Evolutionary conservation across 2,113 vertebrate genomes (phyloP).

Genomic region (Stegostoma tigrinum): DNA sequence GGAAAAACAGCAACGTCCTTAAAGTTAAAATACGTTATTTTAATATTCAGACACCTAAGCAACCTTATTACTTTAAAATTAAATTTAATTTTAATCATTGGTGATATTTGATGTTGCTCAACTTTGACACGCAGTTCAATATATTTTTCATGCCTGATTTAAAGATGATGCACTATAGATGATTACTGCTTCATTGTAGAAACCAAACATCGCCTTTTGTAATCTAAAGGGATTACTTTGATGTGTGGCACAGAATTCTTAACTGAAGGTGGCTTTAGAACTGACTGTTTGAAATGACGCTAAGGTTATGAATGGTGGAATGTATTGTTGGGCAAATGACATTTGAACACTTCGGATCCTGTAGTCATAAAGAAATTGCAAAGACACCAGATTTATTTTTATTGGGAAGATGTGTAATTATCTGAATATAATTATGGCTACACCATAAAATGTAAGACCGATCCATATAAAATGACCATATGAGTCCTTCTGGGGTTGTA

Average conservation of each 20-base stretch:
- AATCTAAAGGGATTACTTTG: conserved; percentile 18
- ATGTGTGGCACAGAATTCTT: background rate
- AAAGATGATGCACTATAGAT: background rate
- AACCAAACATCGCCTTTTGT: background rate
- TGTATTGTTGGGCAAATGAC: background rate
- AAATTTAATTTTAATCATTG: background rate
- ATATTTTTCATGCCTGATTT: background rate
- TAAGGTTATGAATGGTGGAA: conserved; percentile 18
- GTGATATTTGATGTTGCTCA: conserved; percentile 11
- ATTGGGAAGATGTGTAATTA: background rate
- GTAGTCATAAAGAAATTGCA: too few species aligned
- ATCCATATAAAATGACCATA: background rate
- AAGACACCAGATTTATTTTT: background rate
- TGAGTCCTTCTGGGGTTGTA: background rate
- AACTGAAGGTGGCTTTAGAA: conserved; percentile 14
- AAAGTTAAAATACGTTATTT: background rate
- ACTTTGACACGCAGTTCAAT: background rate
- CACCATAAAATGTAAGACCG: background rate
- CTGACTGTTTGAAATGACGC: background rate
- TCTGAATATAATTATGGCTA: background rate
- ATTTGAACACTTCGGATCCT: too few species aligned
- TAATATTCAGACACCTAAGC: background rate
- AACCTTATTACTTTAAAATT: conserved; percentile 21
- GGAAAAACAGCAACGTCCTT: background rate
- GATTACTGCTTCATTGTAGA: background rate